Base-by-base conservation (phyloP, 92 coral and sea anemone genomes). In the Palythoa heliodiscus region DNA sequence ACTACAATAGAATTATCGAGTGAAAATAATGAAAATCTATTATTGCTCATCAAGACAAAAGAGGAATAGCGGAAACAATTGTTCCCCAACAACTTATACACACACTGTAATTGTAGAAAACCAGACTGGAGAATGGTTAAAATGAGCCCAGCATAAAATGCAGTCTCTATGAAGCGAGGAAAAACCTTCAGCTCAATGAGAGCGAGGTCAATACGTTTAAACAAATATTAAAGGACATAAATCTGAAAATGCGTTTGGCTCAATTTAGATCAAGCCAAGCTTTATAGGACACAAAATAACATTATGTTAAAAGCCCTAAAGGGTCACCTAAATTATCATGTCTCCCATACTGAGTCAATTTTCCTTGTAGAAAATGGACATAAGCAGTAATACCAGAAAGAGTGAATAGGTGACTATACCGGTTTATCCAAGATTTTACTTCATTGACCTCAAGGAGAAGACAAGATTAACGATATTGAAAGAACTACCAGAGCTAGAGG, bases 151-250 rank as follows among this genome's bases (percentile, higher is more conserved):
- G 97, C 8, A 71, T 93, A 11, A 86, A 85, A 64, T 91, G 91
- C 78, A 58, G 25, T 2, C 75, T 91, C 14, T 89, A 87, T 67
- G 97, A 93, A 78, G 92, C 93, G 11, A 60, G 92, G 29, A 78
- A 54, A 13, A 80, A 85, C 16, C 17, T 53, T 11, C 23, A 82
- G 25, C 29, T 50, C 12, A 67, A 89, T 70, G 53, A 37, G 17
- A 47, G 58, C 3, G 86, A 78, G 13, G 87, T 76, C 11, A 20
- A 61, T 1, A 53, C 25, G 70, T 83, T 92, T 50, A 88, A 86
- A 55, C 63, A 38, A 73, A 79, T 67, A 39, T 64, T 92, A 55
- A 76, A 58, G 75, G 84, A 52, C 38, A 88, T 90, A 61, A 90
- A 88, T 74, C 88, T 89, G 58, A 85, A 76, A 71, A 87, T 90